Evolutionary conservation across 2,113 vertebrate genomes (phyloP).

Genomic region (Baryphthengus martii): DNA sequence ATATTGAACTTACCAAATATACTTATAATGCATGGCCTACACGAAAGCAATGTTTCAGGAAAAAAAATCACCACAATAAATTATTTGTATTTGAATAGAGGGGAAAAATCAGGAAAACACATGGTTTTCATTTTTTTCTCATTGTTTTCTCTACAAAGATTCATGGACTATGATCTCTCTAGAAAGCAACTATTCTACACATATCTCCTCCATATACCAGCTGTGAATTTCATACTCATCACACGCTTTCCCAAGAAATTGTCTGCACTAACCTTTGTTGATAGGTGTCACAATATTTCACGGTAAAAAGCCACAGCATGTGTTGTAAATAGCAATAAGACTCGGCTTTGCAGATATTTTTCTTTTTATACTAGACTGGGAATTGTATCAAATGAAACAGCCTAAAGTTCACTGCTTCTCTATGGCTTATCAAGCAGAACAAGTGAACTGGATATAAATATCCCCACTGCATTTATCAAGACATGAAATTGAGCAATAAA

Average conservation of each 20-base stretch:
- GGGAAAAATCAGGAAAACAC: not conserved
- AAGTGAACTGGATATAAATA: conserved; percentile 5
- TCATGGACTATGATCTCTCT: not conserved
- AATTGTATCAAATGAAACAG: conserved; percentile 7
- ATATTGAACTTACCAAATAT: not conserved
- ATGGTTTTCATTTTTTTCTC: not conserved
- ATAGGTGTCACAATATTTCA: conserved; percentile 51
- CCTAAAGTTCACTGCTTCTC: conserved; percentile 5
- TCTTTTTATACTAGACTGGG: not conserved
- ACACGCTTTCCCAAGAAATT: not conserved
- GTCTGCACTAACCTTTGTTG: conserved; percentile 38
- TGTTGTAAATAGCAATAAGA: conserved; percentile 14
- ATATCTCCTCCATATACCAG: not conserved
- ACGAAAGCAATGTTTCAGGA: not conserved
- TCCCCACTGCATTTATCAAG: not conserved
- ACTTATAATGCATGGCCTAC: not conserved
- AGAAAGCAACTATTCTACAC: not conserved
- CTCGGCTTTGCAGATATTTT: not conserved
- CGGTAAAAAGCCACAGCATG: not conserved
- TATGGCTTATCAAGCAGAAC: not conserved
- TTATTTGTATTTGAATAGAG: not conserved
- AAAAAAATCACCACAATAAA: not conserved
- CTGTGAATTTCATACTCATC: not conserved
- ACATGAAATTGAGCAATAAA: conserved; percentile 14
- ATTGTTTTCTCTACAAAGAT: not conserved